Percentiles rank a stretch among this genome's conserved stretches.
Evolutionary conservation across 2,797 vertebrate genomes (phyloP).

Genomic region (Acanthornis magna): DNA sequence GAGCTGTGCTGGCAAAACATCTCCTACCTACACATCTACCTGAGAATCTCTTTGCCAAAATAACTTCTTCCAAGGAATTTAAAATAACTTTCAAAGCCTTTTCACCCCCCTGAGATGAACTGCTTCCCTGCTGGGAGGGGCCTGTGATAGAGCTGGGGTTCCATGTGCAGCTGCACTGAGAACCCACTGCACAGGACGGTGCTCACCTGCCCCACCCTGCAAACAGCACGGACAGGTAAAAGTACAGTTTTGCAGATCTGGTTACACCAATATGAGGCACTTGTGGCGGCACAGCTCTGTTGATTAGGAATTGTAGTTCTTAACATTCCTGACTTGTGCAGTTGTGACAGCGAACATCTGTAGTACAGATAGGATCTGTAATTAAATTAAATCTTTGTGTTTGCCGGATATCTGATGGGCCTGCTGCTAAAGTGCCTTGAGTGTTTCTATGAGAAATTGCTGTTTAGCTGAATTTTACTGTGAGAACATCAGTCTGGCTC

Average conservation of each 20-base stretch:
- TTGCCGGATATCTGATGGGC: not conserved
- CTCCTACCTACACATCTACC: not conserved
- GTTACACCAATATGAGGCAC: fast-evolving
- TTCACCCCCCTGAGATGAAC: not conserved
- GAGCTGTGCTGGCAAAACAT: not conserved
- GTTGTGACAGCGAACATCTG: not conserved
- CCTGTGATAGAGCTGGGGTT: not conserved
- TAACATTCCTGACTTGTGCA: not conserved
- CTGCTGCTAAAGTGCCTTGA: not conserved
- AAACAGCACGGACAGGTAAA: not conserved
- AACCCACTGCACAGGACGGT: not conserved
- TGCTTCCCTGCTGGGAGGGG: not conserved
- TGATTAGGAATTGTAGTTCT: not conserved
- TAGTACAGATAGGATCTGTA: not conserved
- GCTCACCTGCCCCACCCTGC: not conserved
- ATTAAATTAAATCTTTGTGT: not conserved
- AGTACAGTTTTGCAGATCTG: not conserved
- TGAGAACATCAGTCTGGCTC: not conserved
- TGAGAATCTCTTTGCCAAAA: not conserved
- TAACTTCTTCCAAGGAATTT: not conserved
- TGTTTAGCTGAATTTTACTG: not conserved
- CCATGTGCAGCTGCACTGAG: not conserved
- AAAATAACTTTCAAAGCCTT: not conserved
- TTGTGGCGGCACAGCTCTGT: not conserved
- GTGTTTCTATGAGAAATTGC: not conserved